Evolutionary conservation across 1,140 invertebrate genomes (phyloP), one percentile per base, ranked within the genome.

Genomic region (Tetragonula clypearis): DNA sequence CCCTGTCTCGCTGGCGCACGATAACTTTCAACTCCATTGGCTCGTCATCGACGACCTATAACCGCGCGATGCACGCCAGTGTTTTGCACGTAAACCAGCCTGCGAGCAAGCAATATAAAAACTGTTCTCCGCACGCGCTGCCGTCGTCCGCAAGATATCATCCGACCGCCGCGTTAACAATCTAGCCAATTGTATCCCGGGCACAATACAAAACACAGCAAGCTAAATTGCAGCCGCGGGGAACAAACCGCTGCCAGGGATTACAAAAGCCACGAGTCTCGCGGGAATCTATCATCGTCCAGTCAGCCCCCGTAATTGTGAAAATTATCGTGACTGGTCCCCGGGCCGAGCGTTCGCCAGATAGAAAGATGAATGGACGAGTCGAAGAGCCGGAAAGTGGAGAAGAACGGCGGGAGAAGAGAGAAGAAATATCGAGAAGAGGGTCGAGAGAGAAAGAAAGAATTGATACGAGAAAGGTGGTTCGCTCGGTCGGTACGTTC

Each of bases 211-310:
- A 78, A 78, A 49, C 35, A 49, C 35, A 62, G 75, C 14, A 49
- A 49, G 55, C 35, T 77, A 49, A 77, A 76, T 60, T 56, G 55
- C 26, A 15, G 73, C 26, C 55, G 30, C n/a, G 26, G 74, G 35
- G 58, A 77, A n/a, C 58, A 77, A 77, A 77, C 58, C 58, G 56
- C 75, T 77, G 41, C 2, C 15, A 77, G 58, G 35, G 60, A 77
- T 77, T 77, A 65, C 58, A 78, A 78, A 78, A 78, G 35, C 56
- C 75, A 26, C 58, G 58, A 65, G 49, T 77, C 75, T 77, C 58
- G 58, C 35, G 75, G 60, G 75, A 78, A 78, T 78, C 58, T 78
- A 78, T 78, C 58, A 78, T 66, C 75, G 58, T 62, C 58, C 58
- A 78, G 75, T 77, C 75, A 19, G 35, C 1, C 71, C 68, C n/a